Evolutionary conservation across 1,140 invertebrate species (phyloP).

Genomic region (Latrodectus geometricus): DNA sequence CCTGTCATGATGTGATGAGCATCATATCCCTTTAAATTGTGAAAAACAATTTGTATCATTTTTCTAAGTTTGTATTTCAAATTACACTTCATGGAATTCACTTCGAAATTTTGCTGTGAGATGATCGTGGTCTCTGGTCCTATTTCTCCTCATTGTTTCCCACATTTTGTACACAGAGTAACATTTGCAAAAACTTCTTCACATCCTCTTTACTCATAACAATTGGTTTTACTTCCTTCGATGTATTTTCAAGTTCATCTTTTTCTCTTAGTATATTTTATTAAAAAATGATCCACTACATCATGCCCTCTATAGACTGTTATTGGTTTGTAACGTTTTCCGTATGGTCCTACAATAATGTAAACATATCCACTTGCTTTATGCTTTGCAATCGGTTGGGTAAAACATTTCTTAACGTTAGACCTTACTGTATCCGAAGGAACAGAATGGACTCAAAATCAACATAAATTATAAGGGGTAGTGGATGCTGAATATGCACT

Average conservation of each 20-base stretch:
- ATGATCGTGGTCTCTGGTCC: background rate
- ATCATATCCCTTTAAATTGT: background rate
- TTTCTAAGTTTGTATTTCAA: background rate
- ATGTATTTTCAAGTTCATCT: background rate
- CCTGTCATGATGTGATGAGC: background rate
- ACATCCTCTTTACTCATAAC: background rate
- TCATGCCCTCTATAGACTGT: background rate
- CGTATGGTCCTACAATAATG: background rate
- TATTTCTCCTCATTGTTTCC: background rate
- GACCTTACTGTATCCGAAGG: background rate
- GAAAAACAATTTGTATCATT: background rate
- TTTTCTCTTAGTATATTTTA: slow-evolving; percentile 2
- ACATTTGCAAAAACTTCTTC: background rate
- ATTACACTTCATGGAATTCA: background rate
- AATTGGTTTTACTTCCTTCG: background rate
- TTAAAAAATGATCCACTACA: background rate
- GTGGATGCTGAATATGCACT: background rate
- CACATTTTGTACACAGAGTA: background rate
- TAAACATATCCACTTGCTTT: background rate
- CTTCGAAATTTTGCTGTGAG: background rate
- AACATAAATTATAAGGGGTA: background rate
- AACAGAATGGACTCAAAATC: background rate
- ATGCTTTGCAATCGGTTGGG: background rate
- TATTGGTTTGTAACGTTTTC: background rate
- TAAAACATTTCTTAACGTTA: too few relatives aligned